Base-by-base conservation (phyloP, 2,888 invertebrate genomes). In the Trissonchulus latispiculum region DNA sequence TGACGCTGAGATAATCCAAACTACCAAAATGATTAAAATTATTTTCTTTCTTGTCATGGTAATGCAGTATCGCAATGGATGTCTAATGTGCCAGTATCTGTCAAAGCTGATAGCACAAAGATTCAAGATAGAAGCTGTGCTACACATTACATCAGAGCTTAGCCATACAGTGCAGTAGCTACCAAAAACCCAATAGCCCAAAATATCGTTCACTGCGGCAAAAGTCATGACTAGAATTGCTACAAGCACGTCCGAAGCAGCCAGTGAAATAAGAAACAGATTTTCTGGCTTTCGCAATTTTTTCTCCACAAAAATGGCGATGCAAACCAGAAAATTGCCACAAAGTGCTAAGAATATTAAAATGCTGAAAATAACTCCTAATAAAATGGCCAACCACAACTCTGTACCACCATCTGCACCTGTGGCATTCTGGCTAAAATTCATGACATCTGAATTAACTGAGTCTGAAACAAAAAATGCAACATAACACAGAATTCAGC, bases 141-240 rank as follows among this genome's bases (percentile, higher is more conserved):
- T 95, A 86, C 96, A 96, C 93, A 97, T 95, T 82, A 99, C 95
- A 87, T 99, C 97, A 85, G 96, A 95, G 71, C 96, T 95, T 80
- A 97, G 92, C 96, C 96, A 99, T 72, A 95, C 92, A 87, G 95
- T 94, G 87, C 95, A 96, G 87, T 95, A 94, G 76, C 91, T 90
- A 35, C 96, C 96, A 83, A 99, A 97, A 80, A 93, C 90, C 99
- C 99, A 99, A 86, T 93, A 92, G 85, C 95, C 96, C 78, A 94
- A 87, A 36, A 97, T 88, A 86, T 99, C 97, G 86, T 97, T 96
- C 81, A 94, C 92, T 32, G 69, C 69, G 23, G 69, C 69, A 68
- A 68, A 68, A n/a, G 69, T 68, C 69, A 68, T 68, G n/a, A 68
- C 69, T 2, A 36, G n/a, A 68, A 23, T 36, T n/a, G 69, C 69